Conservation (phyloP, 2,113 vertebrate species). For the Puffinus mauretanicus region DNA sequence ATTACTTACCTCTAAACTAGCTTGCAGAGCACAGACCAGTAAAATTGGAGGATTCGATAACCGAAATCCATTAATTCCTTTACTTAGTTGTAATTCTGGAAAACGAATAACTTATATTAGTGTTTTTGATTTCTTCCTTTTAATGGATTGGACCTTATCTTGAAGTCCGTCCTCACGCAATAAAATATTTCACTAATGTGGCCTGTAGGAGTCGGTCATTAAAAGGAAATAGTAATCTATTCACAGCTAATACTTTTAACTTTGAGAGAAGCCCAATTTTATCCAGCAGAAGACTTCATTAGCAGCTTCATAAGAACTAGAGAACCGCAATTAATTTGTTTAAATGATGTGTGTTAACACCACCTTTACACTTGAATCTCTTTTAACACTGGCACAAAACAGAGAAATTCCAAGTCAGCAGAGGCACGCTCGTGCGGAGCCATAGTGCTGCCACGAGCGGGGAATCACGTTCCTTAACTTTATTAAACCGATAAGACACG, state of each 20-base stretch:
- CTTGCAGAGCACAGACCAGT: slow-evolving; percentile 89
- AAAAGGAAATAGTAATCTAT: slow-evolving; percentile 44
- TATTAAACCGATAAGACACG: slow-evolving; percentile 12
- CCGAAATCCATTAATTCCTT: slow-evolving; percentile 88
- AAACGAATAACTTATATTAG: slow-evolving; percentile 49
- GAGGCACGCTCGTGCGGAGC: neutral
- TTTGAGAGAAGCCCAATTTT: slow-evolving; percentile 21
- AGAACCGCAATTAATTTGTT: slow-evolving; percentile 51
- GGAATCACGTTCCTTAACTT: neutral
- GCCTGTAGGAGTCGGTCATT: slow-evolving; percentile 21
- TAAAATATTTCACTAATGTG: slow-evolving; percentile 43
- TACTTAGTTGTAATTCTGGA: slow-evolving; percentile 85
- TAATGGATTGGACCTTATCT: slow-evolving; percentile 30
- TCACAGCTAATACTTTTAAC: slow-evolving; percentile 36
- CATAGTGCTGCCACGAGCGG: neutral
- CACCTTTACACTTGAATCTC: slow-evolving; percentile 48
- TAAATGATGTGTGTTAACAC: slow-evolving; percentile 45
- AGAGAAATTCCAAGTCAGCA: slow-evolving; percentile 43
- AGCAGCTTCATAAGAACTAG: slow-evolving; percentile 37
- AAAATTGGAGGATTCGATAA: slow-evolving; percentile 94
- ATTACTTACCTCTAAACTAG: slow-evolving; percentile 89
- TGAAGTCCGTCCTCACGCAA: neutral
- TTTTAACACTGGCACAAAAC: slow-evolving; percentile 26
- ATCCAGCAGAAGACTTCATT: slow-evolving; percentile 54
- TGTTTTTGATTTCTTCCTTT: slow-evolving; percentile 31